Evolutionary conservation across 2,888 invertebrate species (phyloP).

Genomic region (Protodeltote pygarga): DNA sequence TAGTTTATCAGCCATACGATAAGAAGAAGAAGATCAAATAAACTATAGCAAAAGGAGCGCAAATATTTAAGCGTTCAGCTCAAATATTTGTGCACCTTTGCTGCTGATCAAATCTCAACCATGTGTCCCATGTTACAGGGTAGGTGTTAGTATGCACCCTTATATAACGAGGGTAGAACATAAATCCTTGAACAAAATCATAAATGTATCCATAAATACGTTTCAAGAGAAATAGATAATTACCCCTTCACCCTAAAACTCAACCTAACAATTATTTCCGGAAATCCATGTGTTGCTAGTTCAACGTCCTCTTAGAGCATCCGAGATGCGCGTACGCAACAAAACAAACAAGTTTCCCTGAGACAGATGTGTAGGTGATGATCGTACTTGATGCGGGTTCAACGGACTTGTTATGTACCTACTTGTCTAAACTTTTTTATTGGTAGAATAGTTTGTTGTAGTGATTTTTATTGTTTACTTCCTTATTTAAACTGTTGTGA

Average conservation of each 20-base stretch:
- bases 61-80: no score
- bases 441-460: slow-evolving; percentile 36
- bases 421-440: slow-evolving; percentile 52
- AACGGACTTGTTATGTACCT: slow-evolving; percentile 31
- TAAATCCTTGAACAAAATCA: no score
- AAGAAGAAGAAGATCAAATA: no score
- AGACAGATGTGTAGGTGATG: slow-evolving; percentile 50
- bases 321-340: slow-evolving; percentile 54
- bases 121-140: no score
- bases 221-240: background rate
- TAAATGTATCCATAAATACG: no score
- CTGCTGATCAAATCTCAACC: no score
- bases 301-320: slow-evolving; percentile 56
- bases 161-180: no score
- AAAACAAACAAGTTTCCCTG: slow-evolving; percentile 55
- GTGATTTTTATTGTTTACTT: slow-evolving; percentile 41
- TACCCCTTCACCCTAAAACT: background rate
- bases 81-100: no score
- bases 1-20: no score
- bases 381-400: slow-evolving; percentile 36
- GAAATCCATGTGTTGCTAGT: slow-evolving; percentile 49
- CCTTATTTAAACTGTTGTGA: slow-evolving; percentile 33
- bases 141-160: no score
- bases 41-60: no score
- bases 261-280: slow-evolving; percentile 33